These are phyloP conservation scores for Muntiacus muntjak DNA, from an alignment of 2,113 vertebrate genomes.

Conservation along the genomic window DNA sequence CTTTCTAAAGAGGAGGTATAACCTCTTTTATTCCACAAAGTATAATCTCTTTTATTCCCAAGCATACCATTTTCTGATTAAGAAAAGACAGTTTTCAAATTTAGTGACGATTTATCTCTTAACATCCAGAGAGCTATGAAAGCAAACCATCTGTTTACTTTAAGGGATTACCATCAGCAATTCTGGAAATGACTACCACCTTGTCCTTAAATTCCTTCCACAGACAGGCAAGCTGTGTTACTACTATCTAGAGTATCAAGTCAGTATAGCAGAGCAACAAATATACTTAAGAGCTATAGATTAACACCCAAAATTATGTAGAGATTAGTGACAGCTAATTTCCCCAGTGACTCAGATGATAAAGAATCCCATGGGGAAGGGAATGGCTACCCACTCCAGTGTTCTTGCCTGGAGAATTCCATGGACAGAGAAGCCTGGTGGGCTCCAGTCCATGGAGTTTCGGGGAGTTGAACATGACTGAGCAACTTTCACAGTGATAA, in stretches of 20 bases:
- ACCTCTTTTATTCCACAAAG: neutral
- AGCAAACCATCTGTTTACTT: neutral
- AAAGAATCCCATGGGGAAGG: neutral
- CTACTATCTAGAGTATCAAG: neutral
- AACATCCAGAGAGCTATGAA: neutral
- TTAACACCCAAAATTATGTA: neutral
- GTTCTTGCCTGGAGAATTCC: neutral
- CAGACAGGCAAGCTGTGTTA: neutral
- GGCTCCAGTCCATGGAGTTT: neutral
- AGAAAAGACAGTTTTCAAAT: neutral
- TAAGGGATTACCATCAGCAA: neutral
- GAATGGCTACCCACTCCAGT: neutral
- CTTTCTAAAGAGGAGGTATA: neutral
- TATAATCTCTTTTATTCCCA: neutral
- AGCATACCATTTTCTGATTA: neutral
- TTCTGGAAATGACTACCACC: neutral
- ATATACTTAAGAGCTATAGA: neutral
- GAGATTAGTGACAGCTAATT: neutral
- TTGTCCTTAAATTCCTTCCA: neutral
- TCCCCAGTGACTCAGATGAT: neutral
- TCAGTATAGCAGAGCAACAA: neutral
- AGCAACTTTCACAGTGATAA: neutral
- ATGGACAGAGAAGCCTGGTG: neutral
- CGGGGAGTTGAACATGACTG: neutral
- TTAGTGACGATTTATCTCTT: neutral